phyloP scores from a whole-genome alignment of 1,140 invertebrate genomes.

The Linepithema humile region DNA sequence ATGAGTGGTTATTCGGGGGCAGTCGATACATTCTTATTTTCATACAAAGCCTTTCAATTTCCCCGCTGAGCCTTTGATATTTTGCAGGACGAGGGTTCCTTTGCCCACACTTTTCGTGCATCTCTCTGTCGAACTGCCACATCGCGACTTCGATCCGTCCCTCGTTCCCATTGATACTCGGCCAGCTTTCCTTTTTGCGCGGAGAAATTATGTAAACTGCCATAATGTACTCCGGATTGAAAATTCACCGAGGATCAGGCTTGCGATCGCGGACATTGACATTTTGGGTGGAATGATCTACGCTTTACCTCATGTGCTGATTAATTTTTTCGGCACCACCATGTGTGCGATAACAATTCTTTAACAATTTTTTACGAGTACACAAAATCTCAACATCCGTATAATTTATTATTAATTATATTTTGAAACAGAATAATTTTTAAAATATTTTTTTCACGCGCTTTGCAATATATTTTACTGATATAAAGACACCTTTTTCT shows the following conservation, averaged over 20 bases:
- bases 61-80: constrained; percentile 77
- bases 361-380: too few species aligned
- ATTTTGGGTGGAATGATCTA: background rate
- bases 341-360: background rate
- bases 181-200: constrained; percentile 27
- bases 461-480: too few species aligned
- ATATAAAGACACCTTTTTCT: background rate
- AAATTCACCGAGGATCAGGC: constrained; percentile 15
- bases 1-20: constrained; percentile 61
- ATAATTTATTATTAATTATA: too few species aligned
- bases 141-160: constrained; percentile 36
- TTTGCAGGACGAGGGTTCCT: constrained; percentile 68
- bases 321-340: background rate
- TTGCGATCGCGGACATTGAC: background rate
- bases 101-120: constrained; percentile 15
- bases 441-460: too few species aligned
- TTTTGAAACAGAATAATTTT: too few species aligned
- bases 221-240: background rate
- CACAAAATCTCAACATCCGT: too few species aligned
- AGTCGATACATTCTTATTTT: constrained; percentile 79
- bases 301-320: background rate
- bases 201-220: constrained; percentile 56
- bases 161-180: constrained; percentile 22
- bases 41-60: constrained; percentile 80
- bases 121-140: background rate